Base-by-base conservation (phyloP, 2,888 invertebrate species). In the Exocentrus adspersus region DNA sequence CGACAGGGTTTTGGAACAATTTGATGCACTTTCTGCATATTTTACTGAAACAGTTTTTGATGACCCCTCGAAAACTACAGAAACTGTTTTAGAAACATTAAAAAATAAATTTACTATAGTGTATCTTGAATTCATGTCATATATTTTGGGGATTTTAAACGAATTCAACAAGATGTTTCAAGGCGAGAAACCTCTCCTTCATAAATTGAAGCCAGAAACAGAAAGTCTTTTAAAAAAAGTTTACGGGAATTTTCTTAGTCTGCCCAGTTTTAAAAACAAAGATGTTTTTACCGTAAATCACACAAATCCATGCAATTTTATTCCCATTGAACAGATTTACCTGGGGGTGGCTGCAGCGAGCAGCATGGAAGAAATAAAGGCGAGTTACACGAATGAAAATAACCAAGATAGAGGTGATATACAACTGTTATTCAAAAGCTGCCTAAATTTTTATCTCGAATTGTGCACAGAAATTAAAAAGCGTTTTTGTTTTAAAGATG, bases 91-190 rank as follows among this genome's bases (percentile, higher is more conserved):
- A 14, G 37, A 32, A 41, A 54, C 42, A 17, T 16, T 43, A 9
- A 16, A 2, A 54, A 54, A 54, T 41, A 12, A 2, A 37, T 54
- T 42, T n/a, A 54, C 54, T 17, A 14, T 17, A 43, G 16, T 43
- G 2, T 19, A 54, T 41, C 42, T 54, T n/a, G 21, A 54, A 10
- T 42, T 54, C 37, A 54, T 41, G 54, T 32, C 37, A 10, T 54
- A 54, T 54, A 54, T 54, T 1, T 42, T 54, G 20, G 17, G 32
- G 1, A 30, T 52, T 24, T 52, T 52, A 17, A 52, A 52, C 19
- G 32, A 52, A 30, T 52, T 30, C 20, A 30, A 54, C 17, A 42
- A 17, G 19, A 2, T 43, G 1, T 43, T 43, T 43, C 43, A 12
- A 16, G 14, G 16, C 10, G 6, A 43, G 19, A 43, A 17, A 16